Base-by-base conservation (phyloP, 2,888 invertebrate genomes). In the Halocaridina rubra region DNA sequence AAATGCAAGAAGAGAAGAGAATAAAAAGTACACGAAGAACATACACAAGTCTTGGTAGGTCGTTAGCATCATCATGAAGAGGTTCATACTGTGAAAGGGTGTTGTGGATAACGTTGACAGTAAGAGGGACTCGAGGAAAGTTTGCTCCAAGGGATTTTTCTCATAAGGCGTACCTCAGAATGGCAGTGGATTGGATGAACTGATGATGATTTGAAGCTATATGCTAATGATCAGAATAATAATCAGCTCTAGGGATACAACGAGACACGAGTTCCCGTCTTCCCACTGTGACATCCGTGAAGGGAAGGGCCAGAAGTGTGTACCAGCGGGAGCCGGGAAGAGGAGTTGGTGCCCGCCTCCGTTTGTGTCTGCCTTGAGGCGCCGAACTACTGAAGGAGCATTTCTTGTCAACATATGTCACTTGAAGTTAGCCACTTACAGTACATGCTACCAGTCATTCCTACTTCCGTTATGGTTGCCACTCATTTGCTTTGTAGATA, bases 251-350 rank as follows among this genome's bases (percentile, higher is more conserved):
- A 90, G 86, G 88, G n/a, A 80, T 53, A 53, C 71, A 46, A 30
- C 86, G 79, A 27, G 88, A 72, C 59, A 95, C 94, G 89, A 93
- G 92, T 92, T 97, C 96, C 88, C 97, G 93, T 90, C 96, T 93
- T 89, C 96, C 97, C 90, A 97, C 94, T 91, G 96, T 96, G 93
- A 97, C 96, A 93, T 97, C 97, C 90, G 96, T 96, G 92, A 97
- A 97, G 89, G 97, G 97, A 90, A 97, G 93, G 89, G 97, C 97
- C 91, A 97, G 94, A 90, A 97, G 94, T 88, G 96, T 96, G 93
- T 96, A 96, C 95, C 89, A 89, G 32, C 88, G 88, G 69, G 84
- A 82, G 24, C 79, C 76, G 29, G 75, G 72, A 5, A 53, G 61
- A 24, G 82, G 86, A 13, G 88, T 61, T 64, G 86, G 75, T n/a